phyloP scores from a whole-genome alignment of 2,888 invertebrate genomes.

The Maniola hyperantus region DNA sequence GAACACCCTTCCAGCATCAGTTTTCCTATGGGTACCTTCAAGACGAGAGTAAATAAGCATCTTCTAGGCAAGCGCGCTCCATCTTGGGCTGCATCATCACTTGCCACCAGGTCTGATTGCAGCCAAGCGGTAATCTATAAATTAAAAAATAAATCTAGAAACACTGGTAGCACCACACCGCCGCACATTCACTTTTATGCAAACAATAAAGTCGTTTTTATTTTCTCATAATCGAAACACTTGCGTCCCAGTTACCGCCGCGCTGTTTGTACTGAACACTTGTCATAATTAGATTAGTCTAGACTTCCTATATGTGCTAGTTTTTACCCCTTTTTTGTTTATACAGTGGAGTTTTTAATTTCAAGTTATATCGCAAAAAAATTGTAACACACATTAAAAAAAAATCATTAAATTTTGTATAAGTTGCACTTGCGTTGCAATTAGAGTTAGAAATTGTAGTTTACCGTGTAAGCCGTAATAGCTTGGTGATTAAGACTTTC shows the following conservation, averaged over 20 bases:
- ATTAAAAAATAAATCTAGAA: slow-evolving; percentile 48
- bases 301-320: slow-evolving; percentile 28
- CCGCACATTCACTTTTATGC: slow-evolving; percentile 42
- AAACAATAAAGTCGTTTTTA: slow-evolving; percentile 47
- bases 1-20: too few relatives aligned
- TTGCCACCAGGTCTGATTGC: too few relatives aligned
- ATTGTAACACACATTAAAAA: not conserved
- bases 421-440: not conserved
- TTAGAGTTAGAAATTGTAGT: not conserved
- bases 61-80: too few relatives aligned
- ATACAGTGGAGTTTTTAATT: slow-evolving; percentile 28
- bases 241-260: slow-evolving; percentile 30
- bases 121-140: too few relatives aligned
- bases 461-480: too few relatives aligned
- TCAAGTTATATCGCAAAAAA: slow-evolving; percentile 1
- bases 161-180: slow-evolving; percentile 42
- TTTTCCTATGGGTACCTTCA: too few relatives aligned
- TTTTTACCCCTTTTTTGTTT: slow-evolving; percentile 24
- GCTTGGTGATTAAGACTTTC: too few relatives aligned
- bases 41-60: too few relatives aligned
- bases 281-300: slow-evolving; percentile 1
- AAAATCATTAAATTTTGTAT: not conserved
- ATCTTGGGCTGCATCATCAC: too few relatives aligned
- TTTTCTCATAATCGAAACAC: slow-evolving; percentile 53
- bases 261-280: not conserved